phyloP scores from a whole-genome alignment of 35 echinoderm and acorn worm species.

The Diadema setosum region DNA sequence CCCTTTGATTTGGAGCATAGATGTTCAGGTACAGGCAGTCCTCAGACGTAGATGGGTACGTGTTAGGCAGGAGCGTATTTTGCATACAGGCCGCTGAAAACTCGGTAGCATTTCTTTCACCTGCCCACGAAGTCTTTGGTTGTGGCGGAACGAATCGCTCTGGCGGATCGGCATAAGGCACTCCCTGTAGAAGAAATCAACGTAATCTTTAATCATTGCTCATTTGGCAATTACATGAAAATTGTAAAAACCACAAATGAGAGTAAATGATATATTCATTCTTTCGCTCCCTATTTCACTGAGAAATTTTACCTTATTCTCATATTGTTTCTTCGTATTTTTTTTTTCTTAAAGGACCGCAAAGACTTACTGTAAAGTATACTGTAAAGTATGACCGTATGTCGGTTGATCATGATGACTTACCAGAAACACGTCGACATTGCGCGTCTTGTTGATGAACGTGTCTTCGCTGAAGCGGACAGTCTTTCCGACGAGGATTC shows the following conservation, averaged over 20 bases:
- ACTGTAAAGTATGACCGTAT: too few species aligned
- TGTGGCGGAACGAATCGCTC: conserved; percentile 26
- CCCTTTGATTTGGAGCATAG: conserved; percentile 37
- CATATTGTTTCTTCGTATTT: too few species aligned
- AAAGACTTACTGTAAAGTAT: too few species aligned
- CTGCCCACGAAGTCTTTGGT: background rate
- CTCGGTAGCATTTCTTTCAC: background rate
- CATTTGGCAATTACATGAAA: background rate
- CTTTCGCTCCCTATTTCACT: too few species aligned
- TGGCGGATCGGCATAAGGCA: conserved; percentile 38
- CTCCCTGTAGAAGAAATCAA: background rate
- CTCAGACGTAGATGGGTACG: conserved; percentile 17
- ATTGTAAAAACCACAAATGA: background rate
- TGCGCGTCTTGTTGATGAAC: background rate
- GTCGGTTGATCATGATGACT: background rate
- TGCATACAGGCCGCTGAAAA: conserved; percentile 1
- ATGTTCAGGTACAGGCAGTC: conserved; percentile 85
- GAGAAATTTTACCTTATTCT: too few species aligned
- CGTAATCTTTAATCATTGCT: too few species aligned
- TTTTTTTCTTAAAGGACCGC: too few species aligned
- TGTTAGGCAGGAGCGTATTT: too few species aligned
- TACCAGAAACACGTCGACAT: conserved; percentile 10
- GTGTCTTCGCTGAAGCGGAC: background rate
- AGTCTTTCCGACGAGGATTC: background rate
- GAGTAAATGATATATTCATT: too few species aligned